phyloP scores from a whole-genome alignment of 2,888 invertebrate genomes.

The Ochropleura plecta region DNA sequence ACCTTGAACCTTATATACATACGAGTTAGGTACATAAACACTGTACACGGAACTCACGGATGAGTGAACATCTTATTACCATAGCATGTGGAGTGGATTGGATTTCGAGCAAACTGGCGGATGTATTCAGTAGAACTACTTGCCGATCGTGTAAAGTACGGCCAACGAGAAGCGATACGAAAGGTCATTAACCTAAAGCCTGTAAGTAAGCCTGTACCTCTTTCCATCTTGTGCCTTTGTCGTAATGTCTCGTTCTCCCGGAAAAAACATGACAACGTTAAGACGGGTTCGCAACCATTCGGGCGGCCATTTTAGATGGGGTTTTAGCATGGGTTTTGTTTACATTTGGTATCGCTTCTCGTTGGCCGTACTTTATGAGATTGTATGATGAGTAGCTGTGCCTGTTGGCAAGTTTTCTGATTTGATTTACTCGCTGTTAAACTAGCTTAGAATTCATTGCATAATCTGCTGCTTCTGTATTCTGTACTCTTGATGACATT shows the following conservation, averaged over 20 bases:
- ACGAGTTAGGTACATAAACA: slow-evolving; percentile 18
- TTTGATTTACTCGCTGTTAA: slow-evolving; percentile 3
- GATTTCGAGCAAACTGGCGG: slow-evolving; percentile 18
- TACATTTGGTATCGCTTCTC: too few relatives aligned
- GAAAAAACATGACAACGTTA: too few relatives aligned
- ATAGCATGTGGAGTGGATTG: slow-evolving; percentile 22
- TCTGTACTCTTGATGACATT: background rate
- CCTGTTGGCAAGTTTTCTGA: background rate
- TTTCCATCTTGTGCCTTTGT: too few relatives aligned
- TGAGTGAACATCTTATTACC: slow-evolving; percentile 55
- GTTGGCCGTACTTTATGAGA: too few relatives aligned
- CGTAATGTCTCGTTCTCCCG: too few relatives aligned
- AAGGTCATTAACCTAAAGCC: too few relatives aligned
- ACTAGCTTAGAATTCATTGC: background rate
- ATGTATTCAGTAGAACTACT: slow-evolving; percentile 20
- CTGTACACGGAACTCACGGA: slow-evolving; percentile 33
- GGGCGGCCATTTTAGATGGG: too few relatives aligned
- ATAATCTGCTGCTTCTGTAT: background rate
- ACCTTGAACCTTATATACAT: slow-evolving; percentile 46
- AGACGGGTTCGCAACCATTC: too few relatives aligned
- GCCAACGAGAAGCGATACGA: too few relatives aligned
- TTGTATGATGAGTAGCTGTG: too few relatives aligned
- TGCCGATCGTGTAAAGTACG: background rate
- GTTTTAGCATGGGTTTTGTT: too few relatives aligned
- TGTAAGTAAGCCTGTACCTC: too few relatives aligned